Evolutionary conservation across 2,888 invertebrate species (phyloP), one percentile per base, ranked within the genome.

Genomic region (Cryptocheilus praepositus): DNA sequence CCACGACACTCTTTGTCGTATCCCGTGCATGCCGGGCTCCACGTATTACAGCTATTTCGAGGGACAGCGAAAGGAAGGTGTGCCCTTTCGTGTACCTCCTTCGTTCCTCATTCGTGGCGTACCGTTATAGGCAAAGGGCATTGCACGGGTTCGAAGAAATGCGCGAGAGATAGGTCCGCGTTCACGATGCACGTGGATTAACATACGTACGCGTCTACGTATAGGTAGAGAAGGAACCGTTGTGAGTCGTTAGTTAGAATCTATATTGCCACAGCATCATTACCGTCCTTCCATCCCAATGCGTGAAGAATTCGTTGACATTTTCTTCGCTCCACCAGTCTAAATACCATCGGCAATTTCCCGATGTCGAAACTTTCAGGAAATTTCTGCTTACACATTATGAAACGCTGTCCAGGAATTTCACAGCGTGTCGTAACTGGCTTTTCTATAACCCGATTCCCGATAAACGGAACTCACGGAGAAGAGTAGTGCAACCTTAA

Each of bases 101-200:
- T 56, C 21, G 13, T 67, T 71, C 53, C 61, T 46, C 55, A 59
- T 67, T 18, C 55, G 28, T 18, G 18, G 18, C 56, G 64, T 77
- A 77, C 81, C 81, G 76, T 78, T 79, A 74, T 58, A 58, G 64
- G 70, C 54, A 76, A 76, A 80, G 74, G 76, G 73, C 72, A 77
- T 71, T 70, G 68, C 70, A 80, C 74, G 69, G 36, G 71, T 71
- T 76, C 69, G 64, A 61, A 70, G 70, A 79, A 78, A 74, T 61
- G 22, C 63, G 64, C 28, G 53, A 54, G 52, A 68, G 36, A 25
- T 25, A 25, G 36, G 11, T 11, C 13, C 52, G 18, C 16, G 55
- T 36, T 7, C 19, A 22, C 5, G 52, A 53, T 15, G 16, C n/a
- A 21, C 49, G 19, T 18, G 18, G 5, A 19, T 19, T 25, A 52